These are phyloP conservation scores for Bothrops alternatus DNA, from an alignment of 2,797 vertebrate species.

Conservation along the genomic window DNA sequence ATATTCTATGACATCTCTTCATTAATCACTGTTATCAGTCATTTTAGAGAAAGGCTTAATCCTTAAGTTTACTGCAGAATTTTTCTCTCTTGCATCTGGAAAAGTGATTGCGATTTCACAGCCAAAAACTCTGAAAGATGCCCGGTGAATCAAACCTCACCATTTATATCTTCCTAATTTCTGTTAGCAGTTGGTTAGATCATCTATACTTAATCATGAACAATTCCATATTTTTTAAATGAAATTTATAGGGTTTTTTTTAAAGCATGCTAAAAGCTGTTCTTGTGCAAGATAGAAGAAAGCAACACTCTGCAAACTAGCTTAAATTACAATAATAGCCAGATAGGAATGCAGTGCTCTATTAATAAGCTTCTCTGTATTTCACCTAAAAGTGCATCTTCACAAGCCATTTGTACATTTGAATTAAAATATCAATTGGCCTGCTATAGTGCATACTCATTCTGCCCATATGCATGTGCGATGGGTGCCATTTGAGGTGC, in stretches of 20 bases:
- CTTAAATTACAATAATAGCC: not conserved
- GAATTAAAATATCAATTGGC: not conserved
- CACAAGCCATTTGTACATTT: not conserved
- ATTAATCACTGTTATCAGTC: slow-evolving; percentile 23
- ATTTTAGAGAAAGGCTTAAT: slow-evolving; percentile 20
- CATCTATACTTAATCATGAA: not conserved
- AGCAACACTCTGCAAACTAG: not conserved
- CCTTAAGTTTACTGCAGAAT: slow-evolving; percentile 13
- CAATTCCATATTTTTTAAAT: not conserved
- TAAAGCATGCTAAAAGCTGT: not conserved
- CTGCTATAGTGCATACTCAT: not conserved
- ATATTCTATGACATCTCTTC: slow-evolving; percentile 11
- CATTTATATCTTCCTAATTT: not conserved
- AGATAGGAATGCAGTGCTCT: not conserved
- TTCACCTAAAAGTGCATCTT: not conserved
- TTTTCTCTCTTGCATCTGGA: slow-evolving; percentile 11
- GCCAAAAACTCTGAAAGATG: not conserved
- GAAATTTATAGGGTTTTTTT: not conserved
- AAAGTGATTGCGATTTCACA: not conserved
- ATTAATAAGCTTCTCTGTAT: not conserved
- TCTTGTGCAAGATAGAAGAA: not conserved
- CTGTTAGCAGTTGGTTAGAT: not conserved
- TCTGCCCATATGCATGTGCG: not conserved
- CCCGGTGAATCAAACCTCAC: not conserved
- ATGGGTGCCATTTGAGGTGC: not conserved